Percentiles rank a stretch among this genome's conserved stretches.
Evolutionary conservation across 2,888 invertebrate species (phyloP).

Genomic region (Gryllus longicercus): DNA sequence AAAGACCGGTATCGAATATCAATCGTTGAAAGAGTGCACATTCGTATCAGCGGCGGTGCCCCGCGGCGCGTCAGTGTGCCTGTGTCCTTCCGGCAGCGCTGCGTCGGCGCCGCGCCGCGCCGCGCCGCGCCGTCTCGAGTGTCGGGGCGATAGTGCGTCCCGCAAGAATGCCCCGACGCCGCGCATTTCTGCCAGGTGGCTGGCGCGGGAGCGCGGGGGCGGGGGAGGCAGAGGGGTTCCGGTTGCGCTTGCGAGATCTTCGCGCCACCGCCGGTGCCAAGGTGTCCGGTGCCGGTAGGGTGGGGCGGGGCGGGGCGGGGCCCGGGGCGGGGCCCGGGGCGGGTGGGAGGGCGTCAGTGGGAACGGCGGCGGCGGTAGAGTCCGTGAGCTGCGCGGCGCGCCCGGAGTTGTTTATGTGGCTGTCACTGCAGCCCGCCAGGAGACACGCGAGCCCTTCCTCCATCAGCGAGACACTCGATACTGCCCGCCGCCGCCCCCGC

Average conservation of each 20-base stretch:
- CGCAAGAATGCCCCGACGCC: not conserved
- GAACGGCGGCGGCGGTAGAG: not conserved
- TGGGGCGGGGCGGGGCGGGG: not conserved
- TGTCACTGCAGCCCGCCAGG: slow-evolving; percentile 26
- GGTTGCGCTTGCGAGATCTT: not conserved
- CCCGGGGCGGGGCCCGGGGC: not conserved
- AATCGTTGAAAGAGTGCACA: no score
- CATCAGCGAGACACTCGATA: not conserved
- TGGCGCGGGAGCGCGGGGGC: not conserved
- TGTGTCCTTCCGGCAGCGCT: no score
- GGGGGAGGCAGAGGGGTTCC: not conserved
- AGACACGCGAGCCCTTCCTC: not conserved
- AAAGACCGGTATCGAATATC: no score
- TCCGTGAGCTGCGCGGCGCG: not conserved
- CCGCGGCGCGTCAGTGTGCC: no score
- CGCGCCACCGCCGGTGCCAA: not conserved
- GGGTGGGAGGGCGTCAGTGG: not conserved
- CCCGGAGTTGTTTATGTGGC: slow-evolving; percentile 32
- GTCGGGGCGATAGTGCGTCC: not conserved
- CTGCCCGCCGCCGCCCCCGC: not conserved
- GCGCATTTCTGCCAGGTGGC: not conserved
- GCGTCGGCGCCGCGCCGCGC: no score
- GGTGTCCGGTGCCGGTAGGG: not conserved
- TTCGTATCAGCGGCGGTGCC: no score
- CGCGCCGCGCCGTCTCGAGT: no score